These are phyloP conservation scores for Pseudomyrmex flavicornis DNA, from an alignment of 1,140 invertebrate species.

Conservation along the genomic window DNA sequence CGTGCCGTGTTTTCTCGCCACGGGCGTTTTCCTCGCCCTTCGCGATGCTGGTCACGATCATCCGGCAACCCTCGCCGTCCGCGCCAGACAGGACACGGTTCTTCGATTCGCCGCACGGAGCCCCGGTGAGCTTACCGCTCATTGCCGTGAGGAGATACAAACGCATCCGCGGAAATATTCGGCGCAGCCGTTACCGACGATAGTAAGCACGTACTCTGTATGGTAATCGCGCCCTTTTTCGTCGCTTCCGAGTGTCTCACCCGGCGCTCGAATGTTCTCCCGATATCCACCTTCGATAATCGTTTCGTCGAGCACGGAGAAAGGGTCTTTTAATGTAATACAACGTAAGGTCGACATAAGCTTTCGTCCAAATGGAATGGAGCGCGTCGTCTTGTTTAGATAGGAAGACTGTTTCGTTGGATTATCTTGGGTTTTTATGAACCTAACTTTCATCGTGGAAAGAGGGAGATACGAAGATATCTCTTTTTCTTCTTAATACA, in stretches of 20 bases:
- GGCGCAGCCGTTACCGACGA: conserved; percentile 22
- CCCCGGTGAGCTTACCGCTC: conserved; percentile 22
- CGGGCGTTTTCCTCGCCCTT: neutral
- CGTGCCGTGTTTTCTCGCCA: neutral
- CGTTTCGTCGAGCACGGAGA: conserved; percentile 20
- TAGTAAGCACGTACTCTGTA: conserved; percentile 58
- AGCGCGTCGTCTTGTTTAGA: neutral
- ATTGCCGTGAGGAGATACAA: conserved; percentile 48
- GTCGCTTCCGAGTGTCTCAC: conserved; percentile 15
- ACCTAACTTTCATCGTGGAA: neutral
- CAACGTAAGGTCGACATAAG: neutral
- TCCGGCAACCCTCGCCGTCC: conserved; percentile 44
- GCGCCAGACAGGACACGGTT: conserved; percentile 33
- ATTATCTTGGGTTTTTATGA: neutral
- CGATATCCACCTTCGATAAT: conserved; percentile 35
- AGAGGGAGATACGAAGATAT: neutral
- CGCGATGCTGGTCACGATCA: conserved; percentile 74
- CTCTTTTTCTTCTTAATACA: neutral
- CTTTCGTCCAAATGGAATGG: neutral
- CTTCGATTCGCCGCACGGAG: conserved; percentile 51
- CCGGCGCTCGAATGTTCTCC: conserved; percentile 35
- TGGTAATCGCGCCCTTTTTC: conserved; percentile 54
- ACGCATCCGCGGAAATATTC: conserved; percentile 56
- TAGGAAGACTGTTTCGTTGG: neutral
- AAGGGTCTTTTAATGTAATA: conserved; percentile 33